phyloP scores from a whole-genome alignment of 2,888 invertebrate genomes.

The Mythimna impura region DNA sequence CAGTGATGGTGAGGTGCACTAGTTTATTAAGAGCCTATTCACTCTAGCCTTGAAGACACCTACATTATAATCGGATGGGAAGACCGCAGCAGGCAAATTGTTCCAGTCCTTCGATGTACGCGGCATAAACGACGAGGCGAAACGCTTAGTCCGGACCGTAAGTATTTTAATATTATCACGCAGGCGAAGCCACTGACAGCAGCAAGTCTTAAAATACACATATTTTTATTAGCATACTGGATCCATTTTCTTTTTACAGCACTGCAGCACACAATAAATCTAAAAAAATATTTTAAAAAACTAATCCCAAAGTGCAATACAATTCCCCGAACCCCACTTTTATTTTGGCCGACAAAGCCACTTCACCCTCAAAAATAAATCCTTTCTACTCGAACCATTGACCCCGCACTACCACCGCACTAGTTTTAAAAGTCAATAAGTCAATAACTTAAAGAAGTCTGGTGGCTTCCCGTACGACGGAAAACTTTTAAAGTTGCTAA shows the following conservation, averaged over 20 bases:
- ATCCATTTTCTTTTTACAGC: neutral
- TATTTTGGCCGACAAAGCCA: slow-evolving; percentile 23
- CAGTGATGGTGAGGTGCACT: too few species aligned
- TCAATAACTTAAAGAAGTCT: slow-evolving; percentile 68
- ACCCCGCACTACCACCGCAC: slow-evolving; percentile 47
- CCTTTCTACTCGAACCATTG: slow-evolving; percentile 35
- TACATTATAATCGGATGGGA: too few species aligned
- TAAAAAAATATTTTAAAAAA: neutral
- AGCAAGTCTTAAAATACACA: neutral
- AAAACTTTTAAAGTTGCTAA: slow-evolving; percentile 74
- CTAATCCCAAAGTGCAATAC: neutral
- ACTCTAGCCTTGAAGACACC: too few species aligned
- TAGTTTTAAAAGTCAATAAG: slow-evolving; percentile 73
- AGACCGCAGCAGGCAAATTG: too few species aligned
- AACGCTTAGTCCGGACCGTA: too few species aligned
- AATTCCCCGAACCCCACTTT: slow-evolving; percentile 3
- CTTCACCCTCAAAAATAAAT: slow-evolving; percentile 43
- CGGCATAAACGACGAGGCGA: too few species aligned
- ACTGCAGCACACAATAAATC: neutral
- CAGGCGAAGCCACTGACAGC: too few species aligned
- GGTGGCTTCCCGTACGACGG: slow-evolving; percentile 61
- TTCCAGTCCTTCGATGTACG: too few species aligned
- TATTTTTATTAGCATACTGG: neutral
- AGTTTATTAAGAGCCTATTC: too few species aligned
- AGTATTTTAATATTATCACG: too few species aligned